Base-by-base conservation (phyloP, 2,113 vertebrate species). In the Osmerus eperlanus region DNA sequence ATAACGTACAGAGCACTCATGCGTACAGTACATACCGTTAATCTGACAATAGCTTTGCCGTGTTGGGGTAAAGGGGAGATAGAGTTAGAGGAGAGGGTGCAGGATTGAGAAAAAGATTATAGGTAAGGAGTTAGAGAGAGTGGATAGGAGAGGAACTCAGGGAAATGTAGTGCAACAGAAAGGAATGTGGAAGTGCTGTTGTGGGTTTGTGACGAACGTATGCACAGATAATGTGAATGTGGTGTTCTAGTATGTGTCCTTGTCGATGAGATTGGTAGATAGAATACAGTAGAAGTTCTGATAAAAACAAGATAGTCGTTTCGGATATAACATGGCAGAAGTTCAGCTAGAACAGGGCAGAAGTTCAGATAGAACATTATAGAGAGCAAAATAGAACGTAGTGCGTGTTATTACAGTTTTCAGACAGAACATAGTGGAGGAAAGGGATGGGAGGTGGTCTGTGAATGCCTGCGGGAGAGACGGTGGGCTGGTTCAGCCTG, bases 21-120 rank as follows among this genome's bases (percentile, higher is more conserved):
- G 53, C 53, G 18, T 55, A 55, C 53, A 4, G 53, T 55, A 16
- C 13, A 16, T 55, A 16, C 11, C 18, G 11, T 53, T 21, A 29
- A 52, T 67, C 71, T 71, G 58, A 75, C 68, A 76, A 66, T 62
- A 19, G 59, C 60, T 65, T 32, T 62, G 23, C 78, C 67, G 67
- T 56, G 59, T 52, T 60, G 69, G 18, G 32, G 36, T 41, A 5
- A 41, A 55, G 53, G 53, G 53, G 2, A n/a, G 53, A n/a, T 16
- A n/a, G 53, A 5, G 18, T 55, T 28, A 2, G 11, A 61, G 23
- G 21, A 62, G 68, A 23, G 68, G n/a, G 14, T 16, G 11, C 23
- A 47, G 58, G 9, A 60, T 5, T n/a, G 23, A 47, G 47, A 16
- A 56, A 59, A 59, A 52, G 56, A 41, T 41, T 41, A 41, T 41